Base-by-base conservation (phyloP, 2,113 vertebrate genomes). In the Anser cygnoides region DNA sequence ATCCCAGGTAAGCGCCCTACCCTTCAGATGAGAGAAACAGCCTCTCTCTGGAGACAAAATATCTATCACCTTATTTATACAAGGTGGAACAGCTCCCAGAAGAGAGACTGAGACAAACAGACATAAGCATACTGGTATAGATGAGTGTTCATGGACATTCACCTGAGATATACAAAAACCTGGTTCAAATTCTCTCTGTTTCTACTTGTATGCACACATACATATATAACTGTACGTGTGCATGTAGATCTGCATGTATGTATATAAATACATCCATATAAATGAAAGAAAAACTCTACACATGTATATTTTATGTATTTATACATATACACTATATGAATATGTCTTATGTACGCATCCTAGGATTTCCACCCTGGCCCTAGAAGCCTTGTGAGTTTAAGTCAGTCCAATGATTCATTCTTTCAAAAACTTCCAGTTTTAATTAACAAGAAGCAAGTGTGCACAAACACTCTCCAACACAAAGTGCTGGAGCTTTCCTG, bases 1-100 rank as follows among this genome's bases (percentile, higher is more conserved):
- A 50, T 58, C 8, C 49, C 50, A 77, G 77, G 66, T 82, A 91
- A 73, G 70, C 49, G 61, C 19, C 18, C 11, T 72, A 43, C 13
- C 43, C 41, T 59, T 83, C 62, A 79, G 75, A 76, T 2, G 9
- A 50, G 14, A 91, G 84, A 84, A 91, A 79, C 25, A 26, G 65
- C 26, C 49, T 73, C 58, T 87, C 74, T 84, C 77, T 84, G 35
- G 66, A 92, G 84, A 33, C 11, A 75, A 89, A 67, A 67, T 23
- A 81, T 41, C 43, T 89, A 84, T 81, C 73, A 50, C 33, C 6
- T 72, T 84, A 68, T 91, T 92, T 95, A 72, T 87, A 84, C 62
- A 75, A 95, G 95, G 66, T 95, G 71, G 94, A 92, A 95, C 93
- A 84, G 80, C 74, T 93, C 95, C 81, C 92, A 67, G 39, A 79